Base-by-base conservation (phyloP, 2,113 vertebrate genomes). In the Dicaeum eximium region DNA sequence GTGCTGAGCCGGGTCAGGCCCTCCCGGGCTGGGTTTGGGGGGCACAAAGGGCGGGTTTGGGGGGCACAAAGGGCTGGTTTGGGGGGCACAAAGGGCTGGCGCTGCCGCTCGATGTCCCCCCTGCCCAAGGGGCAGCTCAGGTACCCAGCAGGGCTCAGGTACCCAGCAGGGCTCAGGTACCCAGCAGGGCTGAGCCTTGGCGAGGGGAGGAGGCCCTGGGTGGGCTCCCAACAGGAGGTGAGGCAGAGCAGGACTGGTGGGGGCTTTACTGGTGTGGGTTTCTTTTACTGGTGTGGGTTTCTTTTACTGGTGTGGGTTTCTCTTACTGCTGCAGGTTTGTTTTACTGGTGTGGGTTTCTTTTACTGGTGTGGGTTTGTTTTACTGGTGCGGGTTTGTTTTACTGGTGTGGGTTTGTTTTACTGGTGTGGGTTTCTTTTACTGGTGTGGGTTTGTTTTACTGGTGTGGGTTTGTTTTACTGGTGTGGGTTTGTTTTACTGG, bases 181-280 rank as follows among this genome's bases (percentile, higher is more conserved):
- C 79, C 74, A 15, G 62, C 1, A 1, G 74, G 57, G 62, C 35
- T 38, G 9, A n/a, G n/a, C n/a, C n/a, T n/a, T n/a, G n/a, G n/a
- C n/a, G n/a, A 61, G 23, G 19, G 27, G 11, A 22, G 45, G 10
- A 20, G 17, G 6, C 45, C 40, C 14, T 2, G 1, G 0, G 0
- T 18, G 67, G 16, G 50, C 30, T 51, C 73, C 70, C 15, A 0
- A 3, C 2, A 19, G 69, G 47, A 42, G 40, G 9, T n/a, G 64
- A 13, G 9, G 54, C 5, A 4, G 61, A 10, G 20, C n/a, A 10
- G 48, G 15, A 5, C 15, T 48, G 70, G 8, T 4, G 58, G 11
- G 16, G 37, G 8, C 2, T 47, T 33, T 2, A 10, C 13, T 27
- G 48, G 31, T 13, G 30, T 15, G 60, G 23, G 9, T 6, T 4